phyloP scores from a whole-genome alignment of 2,888 invertebrate species.

The Nematopogon swammerdamellus region DNA sequence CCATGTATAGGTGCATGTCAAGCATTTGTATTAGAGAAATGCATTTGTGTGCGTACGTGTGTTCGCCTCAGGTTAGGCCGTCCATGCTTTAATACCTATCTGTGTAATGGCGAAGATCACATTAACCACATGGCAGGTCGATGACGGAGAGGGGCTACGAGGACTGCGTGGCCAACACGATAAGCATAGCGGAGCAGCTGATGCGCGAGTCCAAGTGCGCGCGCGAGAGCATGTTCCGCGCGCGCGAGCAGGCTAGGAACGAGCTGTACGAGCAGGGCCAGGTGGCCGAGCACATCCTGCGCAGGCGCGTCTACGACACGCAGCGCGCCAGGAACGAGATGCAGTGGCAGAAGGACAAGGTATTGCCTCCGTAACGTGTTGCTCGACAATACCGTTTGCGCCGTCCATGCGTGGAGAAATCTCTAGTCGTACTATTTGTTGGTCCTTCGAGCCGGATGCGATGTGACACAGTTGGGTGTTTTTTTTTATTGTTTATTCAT shows the following conservation, averaged over 20 bases:
- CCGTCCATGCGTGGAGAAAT: no score
- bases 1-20: no score
- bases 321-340: conserved; percentile 83
- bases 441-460: no score
- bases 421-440: no score
- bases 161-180: conserved; percentile 73
- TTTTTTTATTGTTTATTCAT: no score
- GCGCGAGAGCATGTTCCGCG: conserved; percentile 74
- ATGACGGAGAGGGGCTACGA: conserved; percentile 82
- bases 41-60: no score
- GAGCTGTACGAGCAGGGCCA: conserved; percentile 81
- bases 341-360: conserved; percentile 76
- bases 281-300: conserved; percentile 75
- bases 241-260: conserved; percentile 74
- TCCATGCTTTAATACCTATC: no score
- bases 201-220: conserved; percentile 73
- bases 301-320: conserved; percentile 85
- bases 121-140: no score
- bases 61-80: no score
- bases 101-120: no score
- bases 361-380: conserved; percentile 15
- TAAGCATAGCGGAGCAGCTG: conserved; percentile 77
- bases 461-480: no score
- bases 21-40: no score
- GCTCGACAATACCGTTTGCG: neutral